Conservation (phyloP, 2,888 invertebrate genomes). For the Napeogenes sylphis region DNA sequence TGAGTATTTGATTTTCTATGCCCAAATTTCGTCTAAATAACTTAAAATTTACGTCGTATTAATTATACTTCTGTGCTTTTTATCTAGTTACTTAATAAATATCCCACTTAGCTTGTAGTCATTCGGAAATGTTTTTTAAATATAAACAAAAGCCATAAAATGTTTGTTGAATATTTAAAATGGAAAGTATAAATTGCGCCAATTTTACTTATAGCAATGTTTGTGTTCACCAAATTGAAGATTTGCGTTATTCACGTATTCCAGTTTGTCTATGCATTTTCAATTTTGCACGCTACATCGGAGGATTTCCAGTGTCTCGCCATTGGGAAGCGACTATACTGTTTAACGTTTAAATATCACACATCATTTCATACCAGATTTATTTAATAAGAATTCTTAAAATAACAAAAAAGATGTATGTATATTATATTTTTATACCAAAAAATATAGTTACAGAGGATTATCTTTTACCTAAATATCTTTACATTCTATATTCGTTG, state of each 20-base stretch:
- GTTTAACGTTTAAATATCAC: conserved; percentile 12
- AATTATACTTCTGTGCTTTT: no score
- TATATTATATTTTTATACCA: no score
- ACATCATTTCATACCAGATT: conserved; percentile 8
- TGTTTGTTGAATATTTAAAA: not conserved
- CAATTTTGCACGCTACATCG: conserved; percentile 12
- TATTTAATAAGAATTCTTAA: not conserved
- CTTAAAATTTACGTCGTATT: no score
- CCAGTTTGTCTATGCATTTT: conserved; percentile 13
- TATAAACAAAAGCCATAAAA: no score
- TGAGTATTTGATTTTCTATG: not conserved
- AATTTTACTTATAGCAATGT: not conserved
- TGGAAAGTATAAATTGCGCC: not conserved
- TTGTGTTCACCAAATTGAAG: not conserved
- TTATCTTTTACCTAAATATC: no score
- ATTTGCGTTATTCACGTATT: conserved; percentile 11
- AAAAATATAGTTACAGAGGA: no score
- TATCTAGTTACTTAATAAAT: no score
- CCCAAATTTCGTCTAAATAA: no score
- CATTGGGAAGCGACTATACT: conserved; percentile 11
- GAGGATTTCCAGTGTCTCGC: conserved; percentile 10
- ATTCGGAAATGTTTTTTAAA: no score
- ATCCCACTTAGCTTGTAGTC: no score
- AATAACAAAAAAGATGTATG: no score
- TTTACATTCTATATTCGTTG: no score